These are phyloP conservation scores for Phyllopteryx taeniolatus DNA, from an alignment of 2,113 vertebrate species.

Conservation along the genomic window DNA sequence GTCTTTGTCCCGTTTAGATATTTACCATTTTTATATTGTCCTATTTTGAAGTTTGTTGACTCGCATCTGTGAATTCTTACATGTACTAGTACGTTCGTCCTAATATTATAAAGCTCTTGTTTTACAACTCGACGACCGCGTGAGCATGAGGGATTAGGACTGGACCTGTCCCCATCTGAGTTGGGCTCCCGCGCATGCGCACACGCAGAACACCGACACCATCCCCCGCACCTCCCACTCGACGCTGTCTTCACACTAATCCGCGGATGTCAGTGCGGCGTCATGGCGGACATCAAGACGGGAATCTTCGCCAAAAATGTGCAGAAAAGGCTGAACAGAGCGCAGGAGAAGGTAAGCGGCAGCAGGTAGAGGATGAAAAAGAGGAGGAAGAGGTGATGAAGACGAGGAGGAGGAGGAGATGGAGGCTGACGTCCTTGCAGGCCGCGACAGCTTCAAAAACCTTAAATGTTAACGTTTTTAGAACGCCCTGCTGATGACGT, in stretches of 20 bases:
- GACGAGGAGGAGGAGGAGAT: neutral
- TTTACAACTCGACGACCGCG: no score
- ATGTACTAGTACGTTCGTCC: no score
- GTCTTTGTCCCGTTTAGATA: no score
- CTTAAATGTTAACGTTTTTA: neutral
- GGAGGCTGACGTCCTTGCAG: constrained; percentile 13
- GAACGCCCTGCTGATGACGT: constrained; percentile 14
- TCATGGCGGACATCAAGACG: constrained; percentile 96
- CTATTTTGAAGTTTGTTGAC: no score
- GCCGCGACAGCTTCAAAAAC: constrained; percentile 3
- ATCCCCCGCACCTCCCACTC: neutral
- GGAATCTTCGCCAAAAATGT: constrained; percentile 97
- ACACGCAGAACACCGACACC: neutral
- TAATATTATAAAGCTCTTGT: no score
- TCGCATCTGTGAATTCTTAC: no score
- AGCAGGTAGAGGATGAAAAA: neutral
- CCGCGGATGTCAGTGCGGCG: constrained; percentile 52
- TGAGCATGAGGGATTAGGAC: neutral
- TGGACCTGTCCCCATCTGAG: neutral
- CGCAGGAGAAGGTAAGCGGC: constrained; percentile 88
- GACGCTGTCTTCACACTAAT: constrained; percentile 23
- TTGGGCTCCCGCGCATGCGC: constrained; percentile 1
- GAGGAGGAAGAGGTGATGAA: neutral
- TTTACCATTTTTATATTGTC: no score
- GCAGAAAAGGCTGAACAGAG: constrained; percentile 89